phyloP scores from a whole-genome alignment of 2,888 invertebrate species.

The Thymelicus acteon region DNA sequence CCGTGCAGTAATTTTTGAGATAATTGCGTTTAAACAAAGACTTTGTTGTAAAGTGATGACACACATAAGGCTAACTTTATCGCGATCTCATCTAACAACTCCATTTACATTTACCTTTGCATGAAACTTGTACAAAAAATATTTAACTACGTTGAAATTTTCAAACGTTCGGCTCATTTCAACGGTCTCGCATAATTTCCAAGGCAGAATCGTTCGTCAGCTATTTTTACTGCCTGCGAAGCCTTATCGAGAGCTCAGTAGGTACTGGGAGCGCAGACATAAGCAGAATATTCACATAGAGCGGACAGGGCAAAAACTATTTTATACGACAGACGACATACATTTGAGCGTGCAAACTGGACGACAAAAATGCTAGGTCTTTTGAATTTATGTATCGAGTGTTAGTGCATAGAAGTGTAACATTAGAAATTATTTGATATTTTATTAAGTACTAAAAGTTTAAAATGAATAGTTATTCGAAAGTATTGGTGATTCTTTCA shows the following conservation, averaged over 20 bases:
- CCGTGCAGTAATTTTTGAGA: not conserved
- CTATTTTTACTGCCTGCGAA: conserved; percentile 71
- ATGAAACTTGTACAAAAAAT: conserved; percentile 22
- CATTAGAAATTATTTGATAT: too few relatives aligned
- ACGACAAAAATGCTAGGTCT: too few relatives aligned
- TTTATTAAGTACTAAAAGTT: too few relatives aligned
- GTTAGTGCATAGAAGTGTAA: too few relatives aligned
- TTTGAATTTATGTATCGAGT: too few relatives aligned
- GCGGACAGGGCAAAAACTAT: conserved; percentile 17
- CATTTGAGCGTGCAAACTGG: too few relatives aligned
- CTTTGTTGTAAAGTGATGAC: not conserved
- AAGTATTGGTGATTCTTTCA: too few relatives aligned
- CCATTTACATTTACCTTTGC: conserved; percentile 24
- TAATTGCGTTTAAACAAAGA: not conserved
- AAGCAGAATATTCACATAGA: conserved; percentile 29
- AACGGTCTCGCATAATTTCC: conserved; percentile 59
- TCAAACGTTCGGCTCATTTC: conserved; percentile 35
- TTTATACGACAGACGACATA: not conserved
- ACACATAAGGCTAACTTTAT: not conserved
- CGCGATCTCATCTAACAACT: not conserved
- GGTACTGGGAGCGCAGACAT: conserved; percentile 60
- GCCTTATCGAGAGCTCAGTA: conserved; percentile 64
- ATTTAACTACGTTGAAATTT: conserved; percentile 28
- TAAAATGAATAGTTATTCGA: too few relatives aligned
- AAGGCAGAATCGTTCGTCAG: conserved; percentile 53